Conservation (phyloP, 2,113 vertebrate genomes). For the Sebastes fasciatus region DNA sequence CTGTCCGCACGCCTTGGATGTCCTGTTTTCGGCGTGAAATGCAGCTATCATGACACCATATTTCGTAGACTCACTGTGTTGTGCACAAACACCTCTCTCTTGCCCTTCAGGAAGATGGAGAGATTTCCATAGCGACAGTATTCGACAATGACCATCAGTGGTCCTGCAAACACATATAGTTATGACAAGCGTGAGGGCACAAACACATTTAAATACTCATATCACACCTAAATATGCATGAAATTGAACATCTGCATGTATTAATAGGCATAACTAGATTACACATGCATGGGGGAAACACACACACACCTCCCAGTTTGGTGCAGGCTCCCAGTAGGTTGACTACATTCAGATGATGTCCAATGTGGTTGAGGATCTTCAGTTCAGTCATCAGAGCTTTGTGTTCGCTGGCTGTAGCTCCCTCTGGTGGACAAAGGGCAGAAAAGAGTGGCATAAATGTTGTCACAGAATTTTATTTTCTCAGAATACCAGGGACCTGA, state of each 20-base stretch:
- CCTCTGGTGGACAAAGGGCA: slow-evolving; percentile 87
- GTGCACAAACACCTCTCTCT: slow-evolving; percentile 89
- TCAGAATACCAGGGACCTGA: background rate
- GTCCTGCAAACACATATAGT: slow-evolving; percentile 80
- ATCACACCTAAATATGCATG: background rate
- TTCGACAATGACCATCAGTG: slow-evolving; percentile 96
- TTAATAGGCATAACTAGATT: background rate
- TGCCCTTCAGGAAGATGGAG: slow-evolving; percentile 93
- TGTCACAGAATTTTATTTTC: background rate
- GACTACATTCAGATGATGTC: slow-evolving; percentile 95
- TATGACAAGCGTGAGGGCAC: background rate
- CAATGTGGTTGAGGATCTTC: slow-evolving; percentile 95
- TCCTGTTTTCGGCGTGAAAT: background rate
- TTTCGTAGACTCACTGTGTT: slow-evolving; percentile 83
- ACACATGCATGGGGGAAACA: background rate
- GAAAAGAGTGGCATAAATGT: background rate
- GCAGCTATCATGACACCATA: background rate
- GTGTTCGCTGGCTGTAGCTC: slow-evolving; percentile 92
- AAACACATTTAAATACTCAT: background rate
- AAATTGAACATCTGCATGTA: background rate
- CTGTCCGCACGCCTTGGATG: background rate
- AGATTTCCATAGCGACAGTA: slow-evolving; percentile 95
- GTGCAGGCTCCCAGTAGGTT: slow-evolving; percentile 96
- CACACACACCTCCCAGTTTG: slow-evolving; percentile 88
- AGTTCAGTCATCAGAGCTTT: slow-evolving; percentile 97